These are phyloP conservation scores for Antigone vipio DNA, from an alignment of 2,113 vertebrate species.

Conservation along the genomic window DNA sequence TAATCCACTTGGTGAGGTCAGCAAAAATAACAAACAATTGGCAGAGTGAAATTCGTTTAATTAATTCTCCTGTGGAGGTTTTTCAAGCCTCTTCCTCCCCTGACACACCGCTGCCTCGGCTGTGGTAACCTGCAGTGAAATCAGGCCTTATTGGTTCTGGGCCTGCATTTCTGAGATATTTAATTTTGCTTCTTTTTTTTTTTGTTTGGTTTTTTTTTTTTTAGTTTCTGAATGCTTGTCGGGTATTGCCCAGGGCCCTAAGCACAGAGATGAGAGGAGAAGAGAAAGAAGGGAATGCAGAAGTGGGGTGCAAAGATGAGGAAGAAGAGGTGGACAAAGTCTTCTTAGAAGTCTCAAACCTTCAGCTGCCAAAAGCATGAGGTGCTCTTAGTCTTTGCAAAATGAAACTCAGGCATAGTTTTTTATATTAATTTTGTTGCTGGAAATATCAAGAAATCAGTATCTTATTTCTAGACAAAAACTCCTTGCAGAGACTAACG, in stretches of 20 bases:
- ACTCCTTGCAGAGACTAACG: not conserved
- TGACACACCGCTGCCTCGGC: conserved; percentile 25
- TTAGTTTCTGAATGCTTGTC: not conserved
- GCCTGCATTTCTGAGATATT: not conserved
- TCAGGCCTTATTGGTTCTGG: conserved; percentile 63
- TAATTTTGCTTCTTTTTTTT: conserved; percentile 30
- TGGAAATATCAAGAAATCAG: not conserved
- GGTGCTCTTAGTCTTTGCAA: not conserved
- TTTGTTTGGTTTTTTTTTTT: not conserved
- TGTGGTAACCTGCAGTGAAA: conserved; percentile 52
- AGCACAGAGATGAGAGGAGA: not conserved
- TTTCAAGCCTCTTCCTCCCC: conserved; percentile 72
- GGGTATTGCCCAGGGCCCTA: not conserved
- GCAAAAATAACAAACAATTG: conserved; percentile 90
- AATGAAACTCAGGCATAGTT: not conserved
- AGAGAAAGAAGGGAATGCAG: not conserved
- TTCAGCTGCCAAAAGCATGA: not conserved
- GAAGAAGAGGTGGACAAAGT: not conserved
- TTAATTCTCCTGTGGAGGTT: conserved; percentile 88
- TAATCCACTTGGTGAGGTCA: conserved; percentile 98
- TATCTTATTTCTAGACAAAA: not conserved
- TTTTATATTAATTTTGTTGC: not conserved
- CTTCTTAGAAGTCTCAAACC: not conserved
- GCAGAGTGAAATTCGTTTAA: conserved; percentile 87
- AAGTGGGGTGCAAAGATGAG: not conserved